phyloP scores from a whole-genome alignment of 2,888 invertebrate genomes.

The Ommatoiulus sabulosus region DNA sequence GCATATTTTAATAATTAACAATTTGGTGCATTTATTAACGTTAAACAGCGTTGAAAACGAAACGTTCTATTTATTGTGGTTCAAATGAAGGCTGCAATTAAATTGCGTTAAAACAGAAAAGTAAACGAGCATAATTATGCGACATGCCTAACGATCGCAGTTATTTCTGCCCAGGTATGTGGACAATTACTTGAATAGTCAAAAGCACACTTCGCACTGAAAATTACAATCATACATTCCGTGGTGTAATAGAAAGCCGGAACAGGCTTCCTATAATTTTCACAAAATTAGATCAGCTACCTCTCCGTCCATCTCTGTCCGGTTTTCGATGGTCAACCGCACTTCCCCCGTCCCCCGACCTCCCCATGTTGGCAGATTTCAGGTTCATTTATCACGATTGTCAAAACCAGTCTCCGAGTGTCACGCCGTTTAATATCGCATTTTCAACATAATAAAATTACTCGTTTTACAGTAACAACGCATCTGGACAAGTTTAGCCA shows the following conservation, averaged over 20 bases:
- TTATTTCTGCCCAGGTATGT: too few relatives aligned
- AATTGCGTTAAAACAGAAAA: neutral
- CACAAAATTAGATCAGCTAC: neutral
- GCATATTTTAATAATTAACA: too few relatives aligned
- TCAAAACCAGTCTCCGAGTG: neutral
- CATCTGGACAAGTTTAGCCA: neutral
- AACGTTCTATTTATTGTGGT: neutral
- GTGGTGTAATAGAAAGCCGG: neutral
- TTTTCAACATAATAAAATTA: neutral
- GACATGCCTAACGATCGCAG: neutral
- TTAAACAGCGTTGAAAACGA: neutral
- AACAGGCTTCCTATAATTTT: neutral
- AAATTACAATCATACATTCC: too few relatives aligned
- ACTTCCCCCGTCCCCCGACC: neutral
- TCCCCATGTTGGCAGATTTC: neutral
- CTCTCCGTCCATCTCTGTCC: neutral
- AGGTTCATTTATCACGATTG: neutral
- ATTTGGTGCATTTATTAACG: neutral
- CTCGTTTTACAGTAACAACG: neutral
- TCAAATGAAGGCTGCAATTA: neutral
- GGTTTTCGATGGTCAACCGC: neutral
- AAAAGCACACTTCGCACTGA: too few relatives aligned
- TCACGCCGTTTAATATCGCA: neutral
- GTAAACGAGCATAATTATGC: neutral
- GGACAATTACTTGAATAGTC: too few relatives aligned